phyloP scores from a whole-genome alignment of 2,797 vertebrate genomes.

The Cirrhinus mrigala region DNA sequence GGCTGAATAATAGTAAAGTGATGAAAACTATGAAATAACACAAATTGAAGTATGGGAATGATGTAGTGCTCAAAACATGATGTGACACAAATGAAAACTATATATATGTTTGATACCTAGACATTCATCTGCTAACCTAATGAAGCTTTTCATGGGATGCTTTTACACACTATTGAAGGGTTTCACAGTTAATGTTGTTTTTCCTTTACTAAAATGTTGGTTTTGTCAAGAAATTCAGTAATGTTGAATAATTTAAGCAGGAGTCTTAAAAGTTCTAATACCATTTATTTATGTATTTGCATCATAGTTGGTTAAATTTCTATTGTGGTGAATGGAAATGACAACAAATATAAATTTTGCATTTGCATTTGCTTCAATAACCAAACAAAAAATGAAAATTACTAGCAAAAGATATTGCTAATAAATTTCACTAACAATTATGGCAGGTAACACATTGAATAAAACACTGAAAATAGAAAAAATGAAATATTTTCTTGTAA shows the following conservation, averaged over 20 bases:
- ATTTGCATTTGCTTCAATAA: neutral
- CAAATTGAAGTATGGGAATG: neutral
- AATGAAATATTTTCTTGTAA: neutral
- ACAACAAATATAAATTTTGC: neutral
- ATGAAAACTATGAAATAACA: neutral
- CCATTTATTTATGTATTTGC: neutral
- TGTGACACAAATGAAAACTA: too few species aligned
- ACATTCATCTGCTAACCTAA: neutral
- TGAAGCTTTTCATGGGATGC: neutral
- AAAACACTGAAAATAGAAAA: too few species aligned
- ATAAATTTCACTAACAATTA: neutral
- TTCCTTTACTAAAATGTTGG: neutral
- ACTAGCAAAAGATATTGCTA: too few species aligned
- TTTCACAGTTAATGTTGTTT: neutral
- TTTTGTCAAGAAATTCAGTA: neutral
- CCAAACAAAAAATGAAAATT: neutral
- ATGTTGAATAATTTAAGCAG: neutral
- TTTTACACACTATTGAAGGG: neutral
- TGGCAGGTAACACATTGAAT: neutral
- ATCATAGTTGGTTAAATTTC: neutral
- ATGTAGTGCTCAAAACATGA: too few species aligned
- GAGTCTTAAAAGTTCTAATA: neutral
- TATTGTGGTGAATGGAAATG: neutral
- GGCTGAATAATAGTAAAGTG: neutral
- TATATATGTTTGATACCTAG: neutral